Conservation (phyloP, 2,113 vertebrate genomes). For the Poeciliopsis occidentalis region DNA sequence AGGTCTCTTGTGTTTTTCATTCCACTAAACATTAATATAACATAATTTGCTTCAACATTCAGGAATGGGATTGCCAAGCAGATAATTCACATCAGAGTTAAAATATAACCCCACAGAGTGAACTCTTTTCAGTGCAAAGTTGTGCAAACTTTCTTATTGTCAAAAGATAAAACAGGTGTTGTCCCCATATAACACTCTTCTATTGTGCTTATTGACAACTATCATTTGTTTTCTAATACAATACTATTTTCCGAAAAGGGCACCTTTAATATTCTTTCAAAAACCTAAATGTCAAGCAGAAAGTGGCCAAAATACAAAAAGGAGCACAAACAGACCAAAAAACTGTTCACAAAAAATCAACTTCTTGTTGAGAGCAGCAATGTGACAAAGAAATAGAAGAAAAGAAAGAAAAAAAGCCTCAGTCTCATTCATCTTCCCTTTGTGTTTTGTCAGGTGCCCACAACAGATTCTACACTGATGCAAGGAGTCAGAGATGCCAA, state of each 20-base stretch:
- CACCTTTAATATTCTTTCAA: neutral
- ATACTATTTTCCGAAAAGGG: neutral
- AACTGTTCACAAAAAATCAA: neutral
- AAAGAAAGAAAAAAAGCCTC: neutral
- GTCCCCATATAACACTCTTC: no score
- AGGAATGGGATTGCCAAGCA: neutral
- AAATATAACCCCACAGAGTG: neutral
- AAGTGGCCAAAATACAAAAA: neutral
- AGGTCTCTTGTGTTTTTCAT: neutral
- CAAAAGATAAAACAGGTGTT: no score
- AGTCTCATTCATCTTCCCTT: neutral
- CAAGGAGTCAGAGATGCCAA: constrained; percentile 2
- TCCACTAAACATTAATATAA: constrained; percentile 8
- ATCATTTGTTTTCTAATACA: neutral
- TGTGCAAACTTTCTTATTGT: no score
- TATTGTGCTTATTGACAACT: neutral
- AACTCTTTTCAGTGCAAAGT: neutral
- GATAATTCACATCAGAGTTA: neutral
- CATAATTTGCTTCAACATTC: constrained; percentile 21
- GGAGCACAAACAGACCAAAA: neutral
- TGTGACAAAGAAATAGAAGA: neutral
- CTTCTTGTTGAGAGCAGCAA: neutral
- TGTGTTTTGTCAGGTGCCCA: neutral
- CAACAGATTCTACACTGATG: neutral
- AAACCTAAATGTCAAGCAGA: neutral